A percentile compares a stretch with the other conserved stretches of the same genome.
These are phyloP conservation scores for Aleadryas rufinucha DNA, from an alignment of 2,113 vertebrate genomes.

Conservation along the genomic window DNA sequence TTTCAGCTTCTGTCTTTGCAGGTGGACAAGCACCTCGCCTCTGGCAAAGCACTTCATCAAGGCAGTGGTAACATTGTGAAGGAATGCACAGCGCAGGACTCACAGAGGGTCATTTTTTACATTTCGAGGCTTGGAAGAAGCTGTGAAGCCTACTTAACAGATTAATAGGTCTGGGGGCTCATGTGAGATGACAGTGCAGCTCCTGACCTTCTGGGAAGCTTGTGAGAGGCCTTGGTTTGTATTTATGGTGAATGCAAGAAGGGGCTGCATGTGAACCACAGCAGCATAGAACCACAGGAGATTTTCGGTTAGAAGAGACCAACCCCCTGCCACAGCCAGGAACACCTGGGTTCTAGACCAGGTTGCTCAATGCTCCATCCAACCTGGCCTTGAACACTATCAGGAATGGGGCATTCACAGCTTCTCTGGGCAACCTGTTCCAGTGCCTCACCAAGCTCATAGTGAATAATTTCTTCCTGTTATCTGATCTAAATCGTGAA, in stretches of 20 bases:
- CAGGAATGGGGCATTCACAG: background rate
- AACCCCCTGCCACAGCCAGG: no score
- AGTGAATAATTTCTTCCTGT: background rate
- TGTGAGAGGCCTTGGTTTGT: background rate
- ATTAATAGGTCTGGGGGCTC: background rate
- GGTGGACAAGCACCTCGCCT: background rate
- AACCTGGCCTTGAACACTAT: background rate
- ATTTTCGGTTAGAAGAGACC: background rate
- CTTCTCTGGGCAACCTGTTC: background rate
- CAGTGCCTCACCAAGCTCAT: background rate
- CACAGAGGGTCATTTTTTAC: background rate
- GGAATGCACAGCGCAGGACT: background rate
- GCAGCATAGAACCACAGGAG: background rate
- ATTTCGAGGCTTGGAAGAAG: background rate
- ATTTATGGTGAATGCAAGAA: background rate
- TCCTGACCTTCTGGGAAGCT: background rate
- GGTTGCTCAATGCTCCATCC: background rate
- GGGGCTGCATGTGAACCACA: background rate
- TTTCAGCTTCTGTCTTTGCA: background rate
- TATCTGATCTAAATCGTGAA: background rate
- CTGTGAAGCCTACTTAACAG: background rate
- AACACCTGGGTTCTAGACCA: background rate
- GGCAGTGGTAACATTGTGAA: rapidly evolving
- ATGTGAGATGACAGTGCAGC: background rate
- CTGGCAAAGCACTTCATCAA: background rate